These are phyloP conservation scores for Chloropsis hardwickii DNA, from an alignment of 2,113 vertebrate species.

Conservation along the genomic window DNA sequence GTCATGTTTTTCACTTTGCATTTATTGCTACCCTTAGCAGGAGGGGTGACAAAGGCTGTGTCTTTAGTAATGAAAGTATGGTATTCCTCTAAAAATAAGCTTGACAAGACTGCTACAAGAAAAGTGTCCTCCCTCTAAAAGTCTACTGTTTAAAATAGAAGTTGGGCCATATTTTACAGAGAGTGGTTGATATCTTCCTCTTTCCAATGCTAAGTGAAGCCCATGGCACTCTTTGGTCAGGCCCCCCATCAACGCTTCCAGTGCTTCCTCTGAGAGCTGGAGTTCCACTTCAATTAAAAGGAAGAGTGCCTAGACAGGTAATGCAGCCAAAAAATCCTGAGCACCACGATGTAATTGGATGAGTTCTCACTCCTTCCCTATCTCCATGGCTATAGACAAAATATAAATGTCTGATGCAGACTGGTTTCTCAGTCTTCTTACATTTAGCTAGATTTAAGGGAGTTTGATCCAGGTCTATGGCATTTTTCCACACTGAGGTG, in stretches of 20 bases:
- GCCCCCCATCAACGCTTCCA: neutral
- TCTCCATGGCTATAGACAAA: neutral
- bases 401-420: neutral
- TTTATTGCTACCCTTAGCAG: neutral
- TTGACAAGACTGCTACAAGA: neutral
- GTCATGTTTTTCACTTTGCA: neutral
- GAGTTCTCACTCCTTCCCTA: neutral
- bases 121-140: neutral
- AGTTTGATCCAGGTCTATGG: neutral
- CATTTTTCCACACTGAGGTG: neutral
- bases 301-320: neutral
- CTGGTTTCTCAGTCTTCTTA: neutral
- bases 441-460: neutral
- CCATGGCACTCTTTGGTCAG: neutral
- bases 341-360: neutral
- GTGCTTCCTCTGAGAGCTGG: neutral
- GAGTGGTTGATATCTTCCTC: neutral
- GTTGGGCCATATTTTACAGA: neutral
- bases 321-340: neutral
- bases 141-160: neutral
- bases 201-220: neutral
- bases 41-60: neutral
- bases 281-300: neutral
- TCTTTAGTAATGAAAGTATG: neutral
- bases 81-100: neutral